These are phyloP conservation scores for Peromyscus leucopus DNA, from an alignment of 2,113 vertebrate species.

Conservation along the genomic window DNA sequence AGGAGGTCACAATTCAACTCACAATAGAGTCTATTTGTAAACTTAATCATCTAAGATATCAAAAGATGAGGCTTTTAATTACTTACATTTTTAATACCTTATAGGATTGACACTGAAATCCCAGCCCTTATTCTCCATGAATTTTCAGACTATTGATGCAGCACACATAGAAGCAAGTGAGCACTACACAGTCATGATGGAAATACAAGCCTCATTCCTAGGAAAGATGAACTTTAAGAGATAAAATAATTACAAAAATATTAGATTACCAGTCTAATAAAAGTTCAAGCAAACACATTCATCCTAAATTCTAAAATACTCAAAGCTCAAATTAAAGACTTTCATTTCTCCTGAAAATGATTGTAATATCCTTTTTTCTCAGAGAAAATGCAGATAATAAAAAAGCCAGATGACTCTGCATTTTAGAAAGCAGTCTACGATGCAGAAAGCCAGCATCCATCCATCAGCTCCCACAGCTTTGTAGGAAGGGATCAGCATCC, in stretches of 20 bases:
- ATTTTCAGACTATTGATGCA: neutral
- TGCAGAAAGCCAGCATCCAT: neutral
- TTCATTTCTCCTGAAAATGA: constrained; percentile 59
- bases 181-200: neutral
- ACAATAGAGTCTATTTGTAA: constrained; percentile 6
- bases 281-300: neutral
- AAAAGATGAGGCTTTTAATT: constrained; percentile 43
- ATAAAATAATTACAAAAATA: constrained; percentile 58
- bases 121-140: neutral
- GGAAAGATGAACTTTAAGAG: neutral
- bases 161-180: neutral
- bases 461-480: neutral
- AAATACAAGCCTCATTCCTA: neutral
- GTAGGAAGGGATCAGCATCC: neutral
- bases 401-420: constrained; percentile 33
- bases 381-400: constrained; percentile 14
- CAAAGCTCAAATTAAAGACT: constrained; percentile 45
- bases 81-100: neutral
- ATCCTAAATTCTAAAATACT: constrained; percentile 53
- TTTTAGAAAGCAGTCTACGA: neutral
- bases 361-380: constrained; percentile 5
- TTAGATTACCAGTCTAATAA: constrained; percentile 31
- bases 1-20: neutral
- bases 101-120: neutral
- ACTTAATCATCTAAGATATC: neutral